Evolutionary conservation across 1,140 invertebrate species (phyloP), one percentile per base, ranked within the genome.

Genomic region (Drosophila nigrodunni): DNA sequence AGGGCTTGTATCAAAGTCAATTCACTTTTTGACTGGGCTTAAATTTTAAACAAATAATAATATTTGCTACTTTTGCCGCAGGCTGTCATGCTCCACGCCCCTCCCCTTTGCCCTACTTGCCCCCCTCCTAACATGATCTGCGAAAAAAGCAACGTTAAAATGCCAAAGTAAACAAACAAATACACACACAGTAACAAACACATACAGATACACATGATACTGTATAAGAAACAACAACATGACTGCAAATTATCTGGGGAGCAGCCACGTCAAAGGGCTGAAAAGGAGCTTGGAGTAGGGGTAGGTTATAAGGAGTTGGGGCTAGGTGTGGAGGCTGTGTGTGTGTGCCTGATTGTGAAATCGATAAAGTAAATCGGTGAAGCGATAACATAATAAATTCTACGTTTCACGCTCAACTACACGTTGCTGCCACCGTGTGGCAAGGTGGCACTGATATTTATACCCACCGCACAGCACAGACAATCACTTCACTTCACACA

Each of bases 301-400:
- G 13, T 6, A 46, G 3, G 4, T 21, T 8, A 50, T 0, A 0
- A 7, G 37, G 8, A 15, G 15, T 2, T 35, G 7, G 13, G 46
- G 6, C 2, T 11, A 62, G 57, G 59, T 67, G 69, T 70, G 71
- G 68, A 58, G 39, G 5, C 61, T 47, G 43, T 57, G 39, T 52
- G 50, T 49, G 55, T 55, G 49, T 43, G 52, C 21, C 66, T 83
- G 77, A 89, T 89, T 85, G 86, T 79, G 86, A 89, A 89, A 89
- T 89, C 86, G 85, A 89, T 89, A 90, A 89, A 89, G 85, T 89
- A 90, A 89, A 89, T 89, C 85, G 85, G 55, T 90, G 86, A 77
- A 85, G 78, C 85, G 85, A 89, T 89, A 89, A 89, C 86, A 90
- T 90, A 90, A 89, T 89, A 89, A 89, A 89, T 89, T 90, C 85